These are phyloP conservation scores for Epinephelus malabaricus DNA, from an alignment of 2,797 vertebrate genomes.

Conservation along the genomic window DNA sequence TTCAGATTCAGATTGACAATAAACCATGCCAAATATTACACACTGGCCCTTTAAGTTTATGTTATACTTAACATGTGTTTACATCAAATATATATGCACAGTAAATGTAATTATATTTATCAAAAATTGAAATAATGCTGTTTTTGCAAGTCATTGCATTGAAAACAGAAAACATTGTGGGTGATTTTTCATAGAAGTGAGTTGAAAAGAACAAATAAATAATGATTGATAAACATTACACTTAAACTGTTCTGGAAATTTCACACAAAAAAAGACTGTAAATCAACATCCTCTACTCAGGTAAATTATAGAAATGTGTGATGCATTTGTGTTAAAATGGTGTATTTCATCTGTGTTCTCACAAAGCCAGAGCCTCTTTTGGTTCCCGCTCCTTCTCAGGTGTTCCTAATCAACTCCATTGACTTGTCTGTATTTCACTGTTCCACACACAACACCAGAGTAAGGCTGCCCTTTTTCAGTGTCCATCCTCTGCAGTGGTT, in stretches of 20 bases:
- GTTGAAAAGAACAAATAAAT: too few relatives aligned
- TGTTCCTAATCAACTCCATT: constrained; percentile 7
- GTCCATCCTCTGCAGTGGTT: constrained; percentile 45
- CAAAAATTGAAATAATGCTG: too few relatives aligned
- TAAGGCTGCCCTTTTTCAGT: constrained; percentile 32
- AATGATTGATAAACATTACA: too few relatives aligned
- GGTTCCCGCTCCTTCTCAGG: background rate
- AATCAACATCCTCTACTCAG: background rate
- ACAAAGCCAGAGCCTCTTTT: background rate
- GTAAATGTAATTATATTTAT: too few relatives aligned
- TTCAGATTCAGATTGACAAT: too few relatives aligned
- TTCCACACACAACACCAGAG: constrained; percentile 25
- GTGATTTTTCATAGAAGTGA: too few relatives aligned
- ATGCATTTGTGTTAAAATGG: background rate
- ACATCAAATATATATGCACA: too few relatives aligned
- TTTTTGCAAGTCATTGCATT: too few relatives aligned
- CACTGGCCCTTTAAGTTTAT: too few relatives aligned
- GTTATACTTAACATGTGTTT: too few relatives aligned
- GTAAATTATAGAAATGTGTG: background rate
- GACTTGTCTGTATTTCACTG: constrained; percentile 35
- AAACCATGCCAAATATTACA: too few relatives aligned
- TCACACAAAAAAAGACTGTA: background rate
- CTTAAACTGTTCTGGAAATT: background rate
- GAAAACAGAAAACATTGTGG: too few relatives aligned
- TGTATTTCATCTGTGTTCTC: background rate